phyloP scores from a whole-genome alignment of 2,888 invertebrate species.

The Lagria hirta region DNA sequence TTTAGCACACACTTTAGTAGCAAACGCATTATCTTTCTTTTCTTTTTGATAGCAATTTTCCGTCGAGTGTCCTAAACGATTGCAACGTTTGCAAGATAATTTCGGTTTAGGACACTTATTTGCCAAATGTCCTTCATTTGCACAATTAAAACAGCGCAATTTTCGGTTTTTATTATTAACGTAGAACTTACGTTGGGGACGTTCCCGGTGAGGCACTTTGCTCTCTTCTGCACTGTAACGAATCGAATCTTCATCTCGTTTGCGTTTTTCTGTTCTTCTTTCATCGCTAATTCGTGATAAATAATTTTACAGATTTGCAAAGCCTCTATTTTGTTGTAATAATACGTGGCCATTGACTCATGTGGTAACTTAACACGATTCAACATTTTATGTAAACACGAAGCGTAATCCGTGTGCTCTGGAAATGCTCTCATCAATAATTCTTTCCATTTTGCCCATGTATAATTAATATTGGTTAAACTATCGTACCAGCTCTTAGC shows the following conservation, averaged over 20 bases:
- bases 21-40: no score
- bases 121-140: slow-evolving; percentile 18
- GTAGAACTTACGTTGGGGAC: no score
- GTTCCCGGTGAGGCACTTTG: no score
- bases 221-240: not conserved
- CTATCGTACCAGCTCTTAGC: slow-evolving; percentile 33
- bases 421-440: slow-evolving; percentile 28
- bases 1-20: no score
- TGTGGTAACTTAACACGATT: no score
- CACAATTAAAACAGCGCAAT: slow-evolving; percentile 30
- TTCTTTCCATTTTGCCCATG: slow-evolving; percentile 31
- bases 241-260: no score
- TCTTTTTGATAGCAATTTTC: not conserved
- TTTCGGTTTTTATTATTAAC: no score
- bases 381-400: no score
- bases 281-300: no score
- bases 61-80: slow-evolving; percentile 20
- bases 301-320: slow-evolving; percentile 18
- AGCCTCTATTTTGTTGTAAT: no score
- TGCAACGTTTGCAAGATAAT: slow-evolving; percentile 19
- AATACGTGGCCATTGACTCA: no score
- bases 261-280: not conserved
- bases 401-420: no score
- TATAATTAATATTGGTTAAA: slow-evolving; percentile 17
- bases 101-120: slow-evolving; percentile 18